A percentile compares a stretch with the other conserved stretches of the same genome.
phyloP scores from a whole-genome alignment of 2,888 invertebrate genomes.

The Phyto melanocephala region DNA sequence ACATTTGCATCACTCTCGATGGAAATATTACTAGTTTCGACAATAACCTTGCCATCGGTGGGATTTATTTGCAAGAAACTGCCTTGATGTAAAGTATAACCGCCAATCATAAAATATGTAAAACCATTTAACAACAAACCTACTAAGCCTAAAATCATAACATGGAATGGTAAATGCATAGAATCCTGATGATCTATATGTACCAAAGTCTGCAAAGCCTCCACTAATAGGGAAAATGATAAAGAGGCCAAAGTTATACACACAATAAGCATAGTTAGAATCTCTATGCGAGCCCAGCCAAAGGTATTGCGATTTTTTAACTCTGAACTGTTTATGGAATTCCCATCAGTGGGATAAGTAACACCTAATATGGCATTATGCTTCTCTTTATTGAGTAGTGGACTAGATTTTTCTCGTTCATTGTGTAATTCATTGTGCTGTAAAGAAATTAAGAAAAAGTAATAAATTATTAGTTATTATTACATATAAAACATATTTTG shows the following conservation, averaged over 20 bases:
- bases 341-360: background rate
- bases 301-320: conserved; percentile 89
- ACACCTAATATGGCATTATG: conserved; percentile 74
- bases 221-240: conserved; percentile 89
- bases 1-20: conserved; percentile 78
- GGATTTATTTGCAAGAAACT: conserved; percentile 84
- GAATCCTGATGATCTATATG: conserved; percentile 86
- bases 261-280: conserved; percentile 89
- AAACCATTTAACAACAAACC: conserved; percentile 88
- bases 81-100: conserved; percentile 86
- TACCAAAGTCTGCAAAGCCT: conserved; percentile 88
- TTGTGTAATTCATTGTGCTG: conserved; percentile 60
- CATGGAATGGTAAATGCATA: conserved; percentile 86
- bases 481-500: background rate
- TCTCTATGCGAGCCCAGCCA: conserved; percentile 94
- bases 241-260: conserved; percentile 91
- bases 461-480: background rate
- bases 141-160: conserved; percentile 85
- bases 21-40: conserved; percentile 80
- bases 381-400: conserved; percentile 53
- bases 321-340: conserved; percentile 76
- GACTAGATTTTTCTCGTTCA: conserved; percentile 37
- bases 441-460: conserved; percentile 16
- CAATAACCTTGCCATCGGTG: conserved; percentile 81
- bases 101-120: conserved; percentile 90